Base-by-base conservation (phyloP, 92 coral and sea anemone genomes). In the Actinernus sp. region DNA sequence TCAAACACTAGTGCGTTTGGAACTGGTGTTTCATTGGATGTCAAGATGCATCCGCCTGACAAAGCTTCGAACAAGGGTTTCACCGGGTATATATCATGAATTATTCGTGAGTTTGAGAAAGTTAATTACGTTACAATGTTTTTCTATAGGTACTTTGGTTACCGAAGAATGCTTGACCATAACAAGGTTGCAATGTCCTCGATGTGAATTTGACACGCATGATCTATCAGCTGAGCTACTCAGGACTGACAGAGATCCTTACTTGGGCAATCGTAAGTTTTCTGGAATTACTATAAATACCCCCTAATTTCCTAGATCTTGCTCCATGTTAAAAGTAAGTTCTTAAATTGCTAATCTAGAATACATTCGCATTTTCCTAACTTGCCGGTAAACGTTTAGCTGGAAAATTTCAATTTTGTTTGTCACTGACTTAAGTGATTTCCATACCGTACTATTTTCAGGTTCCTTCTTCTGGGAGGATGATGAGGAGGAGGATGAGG, bases 191-290 rank as follows among this genome's bases (percentile, higher is more conserved):
- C 73, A 37, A 2, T 59, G 66, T 18, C 43, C 24, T 1, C 32
- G 61, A 4, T 24, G 55, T 9, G 3, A 47, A 22, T 14, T 63
- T 16, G 34, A 44, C 6, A 63, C 47, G 4, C 33, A 43, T 22
- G 58, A 63, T 40, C 31, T 63, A 14, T 63, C 71, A 4, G 21
- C 11, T 19, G 71, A 63, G 32, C 34, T 25, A 14, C 49, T 30
- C 7, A 63, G 55, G 34, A 52, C 30, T 6, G 59, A 52, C 59
- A 52, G 30, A 14, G 59, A 52, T 18, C 59, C 59, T 7, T 52
- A 52, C 34, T 27, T 52, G 4, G 31, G 34, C 30, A 52, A 13
- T 29, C 31, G 59, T 52, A 18, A 52, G 59, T 52, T 6, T 3
- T 5, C 34, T 24, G 6, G 10, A 4, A 5, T 53, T 9, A 11